Percentiles rank a stretch among this genome's conserved stretches.
Evolutionary conservation across 2,888 invertebrate species (phyloP).

Genomic region (Apotomis betuletana): DNA sequence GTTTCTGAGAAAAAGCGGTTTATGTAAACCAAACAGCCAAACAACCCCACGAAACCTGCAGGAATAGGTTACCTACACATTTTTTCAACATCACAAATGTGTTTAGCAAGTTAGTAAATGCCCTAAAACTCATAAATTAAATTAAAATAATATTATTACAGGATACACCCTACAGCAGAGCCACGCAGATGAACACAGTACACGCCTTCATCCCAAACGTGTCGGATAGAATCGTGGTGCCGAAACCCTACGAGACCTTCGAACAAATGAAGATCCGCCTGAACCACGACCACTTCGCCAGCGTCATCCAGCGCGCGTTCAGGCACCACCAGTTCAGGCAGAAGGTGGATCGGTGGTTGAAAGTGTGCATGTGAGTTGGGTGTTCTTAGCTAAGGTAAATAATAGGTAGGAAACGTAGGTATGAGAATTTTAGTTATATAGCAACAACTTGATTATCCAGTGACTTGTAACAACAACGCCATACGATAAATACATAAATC

Average conservation of each 20-base stretch:
- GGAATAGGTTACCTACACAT: too few relatives aligned
- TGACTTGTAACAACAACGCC: too few relatives aligned
- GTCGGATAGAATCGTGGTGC: constrained; percentile 84
- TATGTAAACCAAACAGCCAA: too few relatives aligned
- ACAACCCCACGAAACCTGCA: too few relatives aligned
- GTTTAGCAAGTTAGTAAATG: too few relatives aligned
- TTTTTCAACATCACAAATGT: too few relatives aligned
- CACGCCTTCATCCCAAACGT: constrained; percentile 85
- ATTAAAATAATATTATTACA: constrained; percentile 50
- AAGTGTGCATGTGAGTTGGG: constrained; percentile 66
- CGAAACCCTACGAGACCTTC: constrained; percentile 86
- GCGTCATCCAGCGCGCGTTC: constrained; percentile 87
- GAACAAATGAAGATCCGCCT: constrained; percentile 84
- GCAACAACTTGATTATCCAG: too few relatives aligned
- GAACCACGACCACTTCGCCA: constrained; percentile 82
- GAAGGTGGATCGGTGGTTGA: constrained; percentile 69
- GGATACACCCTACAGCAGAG: constrained; percentile 81
- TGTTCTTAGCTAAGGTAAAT: too few relatives aligned
- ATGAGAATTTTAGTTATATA: too few relatives aligned
- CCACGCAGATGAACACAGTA: constrained; percentile 85
- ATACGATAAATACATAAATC: too few relatives aligned
- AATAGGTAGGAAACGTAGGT: too few relatives aligned
- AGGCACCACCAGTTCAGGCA: constrained; percentile 82
- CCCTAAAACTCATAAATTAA: neutral
- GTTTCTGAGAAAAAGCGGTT: too few relatives aligned